Percentiles rank a stretch among this genome's conserved stretches.
Conservation (phyloP, 30 jellyfish, hydroid and myxozoan genomes). For the Aurelia coerulea region DNA sequence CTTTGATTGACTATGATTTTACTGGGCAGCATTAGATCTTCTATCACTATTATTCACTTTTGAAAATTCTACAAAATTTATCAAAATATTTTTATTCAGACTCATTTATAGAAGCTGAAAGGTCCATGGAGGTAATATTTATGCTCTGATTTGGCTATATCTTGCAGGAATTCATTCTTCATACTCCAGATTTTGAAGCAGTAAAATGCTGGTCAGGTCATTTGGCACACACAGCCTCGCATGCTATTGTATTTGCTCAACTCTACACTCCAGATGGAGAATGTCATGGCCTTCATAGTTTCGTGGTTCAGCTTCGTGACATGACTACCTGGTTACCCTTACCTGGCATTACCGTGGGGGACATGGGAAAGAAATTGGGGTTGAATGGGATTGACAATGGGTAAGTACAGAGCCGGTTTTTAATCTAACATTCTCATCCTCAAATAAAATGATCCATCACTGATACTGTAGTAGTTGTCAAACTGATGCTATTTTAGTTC, state of each 20-base stretch:
- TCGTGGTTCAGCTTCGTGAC: slow-evolving; percentile 80
- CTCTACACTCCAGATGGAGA: slow-evolving; percentile 99
- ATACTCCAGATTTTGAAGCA: slow-evolving; percentile 92
- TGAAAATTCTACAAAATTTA: no score
- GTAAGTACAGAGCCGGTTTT: slow-evolving; percentile 26
- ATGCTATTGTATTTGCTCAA: slow-evolving; percentile 94
- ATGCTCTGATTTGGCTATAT: not conserved
- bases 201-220: slow-evolving; percentile 98
- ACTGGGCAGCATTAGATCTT: no score
- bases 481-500: no score
- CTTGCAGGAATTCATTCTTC: slow-evolving; percentile 84
- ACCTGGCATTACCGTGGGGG: slow-evolving; percentile 96
- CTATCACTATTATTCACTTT: no score
- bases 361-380: slow-evolving; percentile 95
- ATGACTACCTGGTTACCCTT: slow-evolving; percentile 49
- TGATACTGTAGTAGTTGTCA: no score
- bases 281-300: slow-evolving; percentile 94
- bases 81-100: no score
- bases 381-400: slow-evolving; percentile 93
- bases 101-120: no score
- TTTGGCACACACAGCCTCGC: slow-evolving; percentile 90
- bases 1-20: no score
- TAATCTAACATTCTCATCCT: no score
- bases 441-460: no score
- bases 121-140: not conserved